These are phyloP conservation scores for Heliopora coerulea DNA, from an alignment of 92 coral and sea anemone genomes.

Conservation along the genomic window DNA sequence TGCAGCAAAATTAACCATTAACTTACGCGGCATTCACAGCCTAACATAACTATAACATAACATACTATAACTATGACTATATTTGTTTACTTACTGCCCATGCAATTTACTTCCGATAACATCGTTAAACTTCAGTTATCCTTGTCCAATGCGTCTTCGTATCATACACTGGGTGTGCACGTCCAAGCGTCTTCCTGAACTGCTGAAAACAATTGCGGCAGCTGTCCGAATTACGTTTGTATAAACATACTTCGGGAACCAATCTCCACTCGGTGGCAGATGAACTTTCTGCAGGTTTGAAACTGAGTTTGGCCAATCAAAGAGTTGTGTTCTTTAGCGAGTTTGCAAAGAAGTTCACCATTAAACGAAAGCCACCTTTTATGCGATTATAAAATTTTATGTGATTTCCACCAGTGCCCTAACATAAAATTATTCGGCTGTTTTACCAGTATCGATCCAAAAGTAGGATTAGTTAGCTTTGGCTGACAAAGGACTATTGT, in stretches of 20 bases:
- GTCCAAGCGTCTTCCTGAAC: not conserved
- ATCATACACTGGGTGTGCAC: not conserved
- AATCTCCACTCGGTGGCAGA: not conserved
- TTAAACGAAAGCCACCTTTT: no score
- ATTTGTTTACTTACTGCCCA: constrained; percentile 17
- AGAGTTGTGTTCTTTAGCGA: not conserved
- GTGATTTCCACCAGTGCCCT: no score
- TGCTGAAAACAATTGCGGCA: constrained; percentile 22
- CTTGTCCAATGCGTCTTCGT: not conserved
- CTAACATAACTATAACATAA: no score
- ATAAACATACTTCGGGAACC: not conserved
- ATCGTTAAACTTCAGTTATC: not conserved
- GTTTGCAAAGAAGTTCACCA: no score
- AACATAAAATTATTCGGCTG: no score
- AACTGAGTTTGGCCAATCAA: not conserved
- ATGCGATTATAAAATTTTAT: no score
- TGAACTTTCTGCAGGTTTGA: not conserved
- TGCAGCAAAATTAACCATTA: not conserved
- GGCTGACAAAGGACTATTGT: no score
- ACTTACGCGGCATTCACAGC: no score
- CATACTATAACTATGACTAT: no score
- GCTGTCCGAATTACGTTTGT: constrained; percentile 4
- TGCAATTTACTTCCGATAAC: constrained; percentile 21
- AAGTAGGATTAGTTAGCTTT: no score
- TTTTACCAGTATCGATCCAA: no score